These are phyloP conservation scores for Temnothorax unifasciatus DNA, from an alignment of 2,888 invertebrate species.

Conservation along the genomic window DNA sequence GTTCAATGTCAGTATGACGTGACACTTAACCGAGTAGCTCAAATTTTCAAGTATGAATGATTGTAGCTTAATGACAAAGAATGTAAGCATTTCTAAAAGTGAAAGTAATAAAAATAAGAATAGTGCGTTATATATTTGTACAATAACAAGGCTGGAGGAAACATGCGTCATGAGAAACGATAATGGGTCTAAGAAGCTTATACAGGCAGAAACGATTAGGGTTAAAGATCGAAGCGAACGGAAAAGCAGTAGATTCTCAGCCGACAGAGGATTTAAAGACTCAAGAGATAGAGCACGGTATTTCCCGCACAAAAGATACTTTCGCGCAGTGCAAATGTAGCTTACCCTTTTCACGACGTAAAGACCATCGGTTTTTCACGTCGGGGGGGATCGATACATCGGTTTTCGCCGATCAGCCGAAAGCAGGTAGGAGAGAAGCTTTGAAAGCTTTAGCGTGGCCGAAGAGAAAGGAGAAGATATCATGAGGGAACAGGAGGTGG, in stretches of 20 bases:
- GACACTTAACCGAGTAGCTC: conserved; percentile 18
- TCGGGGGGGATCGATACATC: conserved; percentile 46
- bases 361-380: conserved; percentile 54
- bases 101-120: neutral
- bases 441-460: neutral
- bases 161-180: conserved; percentile 24
- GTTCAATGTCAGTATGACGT: neutral
- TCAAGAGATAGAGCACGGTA: neutral
- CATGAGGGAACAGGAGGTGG: neutral
- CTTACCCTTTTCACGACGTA: conserved; percentile 44
- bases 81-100: neutral
- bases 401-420: conserved; percentile 31
- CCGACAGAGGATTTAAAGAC: neutral
- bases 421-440: neutral
- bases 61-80: neutral
- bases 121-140: neutral
- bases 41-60: conserved; percentile 44
- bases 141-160: neutral
- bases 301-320: conserved; percentile 3
- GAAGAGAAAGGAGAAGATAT: conserved; percentile 36
- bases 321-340: conserved; percentile 22
- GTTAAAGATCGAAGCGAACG: conserved; percentile 15
- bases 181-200: conserved; percentile 50
- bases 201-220: conserved; percentile 8
- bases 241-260: neutral